Percentiles rank a stretch among this genome's conserved stretches.
Conservation (phyloP, 2,797 vertebrate genomes). For the Rousettus madagascariensis region DNA sequence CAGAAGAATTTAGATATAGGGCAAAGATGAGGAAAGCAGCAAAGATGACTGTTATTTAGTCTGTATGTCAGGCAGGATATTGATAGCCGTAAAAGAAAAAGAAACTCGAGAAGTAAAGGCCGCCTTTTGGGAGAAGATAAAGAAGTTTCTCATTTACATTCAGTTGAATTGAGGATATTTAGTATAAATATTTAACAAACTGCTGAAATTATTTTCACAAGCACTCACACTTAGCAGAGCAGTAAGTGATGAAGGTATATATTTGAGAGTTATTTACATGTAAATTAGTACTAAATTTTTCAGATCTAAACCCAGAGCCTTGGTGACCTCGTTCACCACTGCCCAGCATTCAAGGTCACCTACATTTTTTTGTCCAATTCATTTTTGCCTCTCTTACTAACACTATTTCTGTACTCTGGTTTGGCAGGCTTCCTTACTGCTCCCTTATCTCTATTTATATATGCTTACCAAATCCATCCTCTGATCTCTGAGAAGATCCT, state of each 20-base stretch:
- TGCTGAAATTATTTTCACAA: neutral
- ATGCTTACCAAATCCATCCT: neutral
- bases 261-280: neutral
- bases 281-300: neutral
- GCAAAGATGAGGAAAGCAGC: neutral
- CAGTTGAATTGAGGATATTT: neutral
- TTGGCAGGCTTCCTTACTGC: neutral
- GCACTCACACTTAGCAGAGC: neutral
- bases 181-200: neutral
- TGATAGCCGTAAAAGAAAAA: neutral
- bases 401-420: neutral
- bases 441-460: neutral
- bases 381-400: neutral
- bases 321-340: neutral
- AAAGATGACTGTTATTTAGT: neutral
- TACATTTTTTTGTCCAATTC: neutral
- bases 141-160: neutral
- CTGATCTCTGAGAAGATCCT: neutral
- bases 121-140: neutral
- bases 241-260: neutral
- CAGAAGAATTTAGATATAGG: neutral
- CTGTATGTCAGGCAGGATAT: neutral
- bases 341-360: neutral
- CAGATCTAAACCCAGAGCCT: neutral
- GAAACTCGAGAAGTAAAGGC: neutral